These are phyloP conservation scores for Felis chaus DNA, from an alignment of 2,113 vertebrate genomes.

Conservation along the genomic window DNA sequence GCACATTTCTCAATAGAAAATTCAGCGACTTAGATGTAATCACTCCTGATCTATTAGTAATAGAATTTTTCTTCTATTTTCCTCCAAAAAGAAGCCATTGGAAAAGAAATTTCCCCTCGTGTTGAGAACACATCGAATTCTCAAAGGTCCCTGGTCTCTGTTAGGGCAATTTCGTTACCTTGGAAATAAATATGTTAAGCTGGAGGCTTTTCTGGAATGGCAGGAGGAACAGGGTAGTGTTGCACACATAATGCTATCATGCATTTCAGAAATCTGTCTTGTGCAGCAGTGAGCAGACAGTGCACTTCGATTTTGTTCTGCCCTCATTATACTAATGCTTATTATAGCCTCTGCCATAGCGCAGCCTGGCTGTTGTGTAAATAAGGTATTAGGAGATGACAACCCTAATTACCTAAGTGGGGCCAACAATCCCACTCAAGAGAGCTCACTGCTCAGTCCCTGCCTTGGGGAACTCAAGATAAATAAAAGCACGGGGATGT, in stretches of 20 bases:
- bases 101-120: constrained; percentile 1
- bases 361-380: constrained; percentile 26
- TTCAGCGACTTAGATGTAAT: background rate
- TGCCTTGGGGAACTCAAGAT: background rate
- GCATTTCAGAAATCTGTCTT: background rate
- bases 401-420: constrained; percentile 17
- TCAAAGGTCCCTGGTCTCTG: background rate
- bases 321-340: background rate
- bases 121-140: background rate
- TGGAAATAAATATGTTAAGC: constrained; percentile 22
- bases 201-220: background rate
- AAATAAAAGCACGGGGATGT: background rate
- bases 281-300: accelerated
- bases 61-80: background rate
- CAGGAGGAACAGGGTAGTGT: background rate
- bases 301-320: background rate
- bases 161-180: constrained; percentile 31
- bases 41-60: background rate
- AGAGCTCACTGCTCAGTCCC: background rate
- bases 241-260: accelerated
- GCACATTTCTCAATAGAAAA: constrained; percentile 29
- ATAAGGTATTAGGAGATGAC: constrained; percentile 46
- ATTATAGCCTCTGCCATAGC: background rate
- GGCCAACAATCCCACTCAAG: background rate
- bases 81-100: background rate